These are phyloP conservation scores for Eptatretus burgeri DNA, from an alignment of 2,113 vertebrate genomes.

Conservation along the genomic window DNA sequence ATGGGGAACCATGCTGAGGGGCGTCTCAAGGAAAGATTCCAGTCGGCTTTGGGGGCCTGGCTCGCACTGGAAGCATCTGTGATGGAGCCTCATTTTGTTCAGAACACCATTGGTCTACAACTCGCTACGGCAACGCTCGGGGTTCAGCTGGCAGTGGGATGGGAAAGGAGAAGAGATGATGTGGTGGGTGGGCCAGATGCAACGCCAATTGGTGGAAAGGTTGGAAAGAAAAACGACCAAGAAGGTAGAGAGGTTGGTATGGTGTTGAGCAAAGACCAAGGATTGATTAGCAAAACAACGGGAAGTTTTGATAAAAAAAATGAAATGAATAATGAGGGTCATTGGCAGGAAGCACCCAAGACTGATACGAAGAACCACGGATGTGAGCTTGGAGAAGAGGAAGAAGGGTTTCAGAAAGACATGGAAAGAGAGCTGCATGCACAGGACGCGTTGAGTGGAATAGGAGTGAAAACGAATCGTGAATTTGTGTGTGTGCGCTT, in stretches of 20 bases:
- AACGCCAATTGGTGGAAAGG: neutral
- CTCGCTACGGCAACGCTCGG: constrained; percentile 57
- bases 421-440: too few relatives aligned
- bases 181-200: neutral
- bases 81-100: constrained; percentile 60
- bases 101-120: constrained; percentile 75
- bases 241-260: neutral
- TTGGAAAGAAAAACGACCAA: neutral
- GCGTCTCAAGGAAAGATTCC: constrained; percentile 68
- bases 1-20: constrained; percentile 31
- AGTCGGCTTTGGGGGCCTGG: constrained; percentile 80
- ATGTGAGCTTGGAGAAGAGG: too few relatives aligned
- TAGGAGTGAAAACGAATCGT: too few relatives aligned
- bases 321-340: neutral
- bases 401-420: too few relatives aligned
- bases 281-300: neutral
- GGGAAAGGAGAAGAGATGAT: constrained; percentile 11
- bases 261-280: too few relatives aligned
- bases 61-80: constrained; percentile 39
- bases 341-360: neutral
- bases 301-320: neutral
- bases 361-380: too few relatives aligned
- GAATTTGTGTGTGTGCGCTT: too few relatives aligned
- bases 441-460: too few relatives aligned
- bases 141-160: constrained; percentile 50